phyloP scores from a whole-genome alignment of 2,888 invertebrate genomes.

The Pseudanteris insignis region DNA sequence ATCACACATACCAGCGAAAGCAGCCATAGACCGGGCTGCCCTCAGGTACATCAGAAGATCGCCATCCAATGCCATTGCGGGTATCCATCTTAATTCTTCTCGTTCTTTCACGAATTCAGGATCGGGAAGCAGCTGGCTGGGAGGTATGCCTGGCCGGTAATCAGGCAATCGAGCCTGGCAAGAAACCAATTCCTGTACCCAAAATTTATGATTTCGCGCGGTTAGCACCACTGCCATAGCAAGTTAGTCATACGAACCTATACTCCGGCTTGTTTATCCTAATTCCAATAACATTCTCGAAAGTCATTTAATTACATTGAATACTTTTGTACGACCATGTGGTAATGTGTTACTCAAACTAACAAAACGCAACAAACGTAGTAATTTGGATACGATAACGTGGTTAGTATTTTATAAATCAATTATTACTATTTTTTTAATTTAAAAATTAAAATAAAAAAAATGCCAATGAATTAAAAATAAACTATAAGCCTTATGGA shows the following conservation, averaged over 20 bases:
- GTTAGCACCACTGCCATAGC: slow-evolving; percentile 64
- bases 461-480: too few species aligned
- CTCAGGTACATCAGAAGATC: slow-evolving; percentile 97
- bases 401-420: slow-evolving; percentile 11
- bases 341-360: slow-evolving; percentile 14
- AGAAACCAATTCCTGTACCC: slow-evolving; percentile 66
- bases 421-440: too few species aligned
- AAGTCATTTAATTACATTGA: slow-evolving; percentile 12
- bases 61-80: slow-evolving; percentile 90
- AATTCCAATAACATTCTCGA: slow-evolving; percentile 24
- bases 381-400: slow-evolving; percentile 1
- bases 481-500: too few species aligned
- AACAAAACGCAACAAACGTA: slow-evolving; percentile 8
- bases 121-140: slow-evolving; percentile 67
- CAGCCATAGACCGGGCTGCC: slow-evolving; percentile 97
- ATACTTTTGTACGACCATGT: slow-evolving; percentile 16
- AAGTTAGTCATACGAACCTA: slow-evolving; percentile 60
- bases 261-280: slow-evolving; percentile 55
- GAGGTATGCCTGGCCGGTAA: slow-evolving; percentile 67
- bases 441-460: too few species aligned
- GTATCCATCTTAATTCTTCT: slow-evolving; percentile 95
- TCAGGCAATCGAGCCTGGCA: slow-evolving; percentile 74
- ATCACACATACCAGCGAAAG: slow-evolving; percentile 99
- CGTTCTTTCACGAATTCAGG: slow-evolving; percentile 70
- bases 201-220: slow-evolving; percentile 61